A percentile compares a stretch with the other conserved stretches of the same genome.
These are phyloP conservation scores for Eulithis prunata DNA, from an alignment of 2,888 invertebrate genomes.

Conservation along the genomic window DNA sequence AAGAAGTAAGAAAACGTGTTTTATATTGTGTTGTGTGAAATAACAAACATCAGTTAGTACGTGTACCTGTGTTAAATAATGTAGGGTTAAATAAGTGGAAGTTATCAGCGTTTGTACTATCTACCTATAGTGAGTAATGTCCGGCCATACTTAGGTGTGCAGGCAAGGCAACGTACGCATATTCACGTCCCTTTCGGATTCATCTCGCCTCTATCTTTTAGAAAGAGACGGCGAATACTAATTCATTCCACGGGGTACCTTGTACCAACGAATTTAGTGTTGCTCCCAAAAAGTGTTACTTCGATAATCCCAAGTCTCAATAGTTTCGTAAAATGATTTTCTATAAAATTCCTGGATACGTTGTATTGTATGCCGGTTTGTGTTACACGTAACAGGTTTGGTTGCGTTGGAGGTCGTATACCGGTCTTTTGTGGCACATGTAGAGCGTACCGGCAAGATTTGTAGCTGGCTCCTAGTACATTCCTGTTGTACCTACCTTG, in stretches of 20 bases:
- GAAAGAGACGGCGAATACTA: constrained; percentile 71
- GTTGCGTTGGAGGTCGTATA: constrained; percentile 79
- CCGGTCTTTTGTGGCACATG: constrained; percentile 79
- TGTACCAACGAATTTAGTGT: constrained; percentile 59
- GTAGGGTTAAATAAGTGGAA: constrained; percentile 57
- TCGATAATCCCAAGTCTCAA: constrained; percentile 44
- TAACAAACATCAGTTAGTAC: constrained; percentile 57
- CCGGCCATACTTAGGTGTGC: constrained; percentile 84
- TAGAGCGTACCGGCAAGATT: constrained; percentile 68
- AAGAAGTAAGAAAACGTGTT: constrained; percentile 94
- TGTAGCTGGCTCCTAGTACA: constrained; percentile 65
- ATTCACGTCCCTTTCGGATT: constrained; percentile 77
- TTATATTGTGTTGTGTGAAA: constrained; percentile 67
- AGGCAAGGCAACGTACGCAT: constrained; percentile 83
- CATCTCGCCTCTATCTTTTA: constrained; percentile 57
- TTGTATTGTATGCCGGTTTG: constrained; percentile 59
- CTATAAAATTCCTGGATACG: constrained; percentile 57
- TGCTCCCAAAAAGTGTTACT: constrained; percentile 59
- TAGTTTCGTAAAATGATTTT: constrained; percentile 49
- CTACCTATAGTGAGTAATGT: constrained; percentile 84
- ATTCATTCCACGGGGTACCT: constrained; percentile 64
- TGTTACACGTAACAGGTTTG: constrained; percentile 81
- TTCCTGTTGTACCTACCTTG: constrained; percentile 64
- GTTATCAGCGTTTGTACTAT: constrained; percentile 77
- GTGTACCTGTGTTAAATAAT: constrained; percentile 61